These are phyloP conservation scores for Pogona vitticeps DNA, from an alignment of 2,113 vertebrate species.

Conservation along the genomic window DNA sequence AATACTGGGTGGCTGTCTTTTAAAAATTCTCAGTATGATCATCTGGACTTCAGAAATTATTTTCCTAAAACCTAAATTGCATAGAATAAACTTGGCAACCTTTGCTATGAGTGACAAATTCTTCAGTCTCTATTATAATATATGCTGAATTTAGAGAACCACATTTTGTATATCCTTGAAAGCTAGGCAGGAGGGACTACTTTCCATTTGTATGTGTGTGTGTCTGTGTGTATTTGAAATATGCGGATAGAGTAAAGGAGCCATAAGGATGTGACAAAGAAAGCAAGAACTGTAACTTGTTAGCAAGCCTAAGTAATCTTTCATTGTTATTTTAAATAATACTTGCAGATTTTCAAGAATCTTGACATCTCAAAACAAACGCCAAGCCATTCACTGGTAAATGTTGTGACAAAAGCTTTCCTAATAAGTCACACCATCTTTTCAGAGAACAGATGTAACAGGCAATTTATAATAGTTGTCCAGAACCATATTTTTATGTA, in stretches of 20 bases:
- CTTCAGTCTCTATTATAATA: constrained; percentile 54
- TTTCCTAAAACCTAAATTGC: constrained; percentile 41
- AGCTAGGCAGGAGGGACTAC: no score
- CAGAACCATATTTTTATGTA: not conserved
- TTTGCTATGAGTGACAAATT: constrained; percentile 52
- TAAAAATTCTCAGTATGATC: constrained; percentile 47
- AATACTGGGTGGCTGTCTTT: constrained; percentile 62
- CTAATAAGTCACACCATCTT: not conserved
- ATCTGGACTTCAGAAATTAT: constrained; percentile 41
- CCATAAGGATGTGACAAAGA: constrained; percentile 43
- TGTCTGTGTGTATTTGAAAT: constrained; percentile 52
- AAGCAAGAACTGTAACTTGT: constrained; percentile 46
- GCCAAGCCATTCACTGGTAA: not conserved
- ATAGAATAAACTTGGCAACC: constrained; percentile 32
- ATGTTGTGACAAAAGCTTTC: not conserved
- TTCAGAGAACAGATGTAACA: not conserved
- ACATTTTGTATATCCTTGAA: constrained; percentile 71
- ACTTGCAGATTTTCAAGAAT: not conserved
- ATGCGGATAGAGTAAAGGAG: constrained; percentile 40
- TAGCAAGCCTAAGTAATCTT: constrained; percentile 29
- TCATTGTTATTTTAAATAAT: not conserved
- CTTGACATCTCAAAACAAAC: not conserved
- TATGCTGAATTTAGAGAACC: constrained; percentile 69
- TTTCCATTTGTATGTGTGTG: constrained; percentile 31
- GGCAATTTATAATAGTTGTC: not conserved